Conservation (phyloP, 2,113 vertebrate genomes). For the Malaclemys terrapin region DNA sequence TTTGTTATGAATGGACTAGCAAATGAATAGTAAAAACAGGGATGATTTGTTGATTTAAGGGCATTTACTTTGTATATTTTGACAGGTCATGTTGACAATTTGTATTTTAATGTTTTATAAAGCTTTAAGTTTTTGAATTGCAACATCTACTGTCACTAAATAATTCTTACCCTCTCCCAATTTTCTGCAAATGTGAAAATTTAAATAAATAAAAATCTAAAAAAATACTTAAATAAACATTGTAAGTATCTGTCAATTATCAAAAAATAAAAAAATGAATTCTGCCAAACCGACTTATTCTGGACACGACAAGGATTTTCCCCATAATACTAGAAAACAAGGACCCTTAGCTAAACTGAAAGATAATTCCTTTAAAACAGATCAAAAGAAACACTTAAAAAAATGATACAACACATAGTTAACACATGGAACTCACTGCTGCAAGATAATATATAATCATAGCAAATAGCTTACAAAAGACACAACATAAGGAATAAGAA, state of each 20-base stretch:
- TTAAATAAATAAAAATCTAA: not conserved
- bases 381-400: not conserved
- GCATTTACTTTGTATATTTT: not conserved
- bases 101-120: not conserved
- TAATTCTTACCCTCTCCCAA: too few relatives aligned
- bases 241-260: not conserved
- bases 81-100: not conserved
- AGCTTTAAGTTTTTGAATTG: not conserved
- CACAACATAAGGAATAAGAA: fast-evolving
- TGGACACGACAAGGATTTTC: not conserved
- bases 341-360: not conserved
- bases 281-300: not conserved
- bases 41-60: not conserved
- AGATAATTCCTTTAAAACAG: not conserved
- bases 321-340: not conserved
- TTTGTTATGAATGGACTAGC: not conserved
- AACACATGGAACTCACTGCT: not conserved
- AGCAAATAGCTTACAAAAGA: not conserved
- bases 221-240: not conserved
- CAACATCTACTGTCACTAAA: not conserved
- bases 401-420: not conserved
- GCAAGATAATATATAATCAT: not conserved
- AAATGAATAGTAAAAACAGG: not conserved
- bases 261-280: not conserved
- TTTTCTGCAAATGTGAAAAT: too few relatives aligned